Percentiles rank a stretch among this genome's conserved stretches.
Evolutionary conservation across 1,140 invertebrate genomes (phyloP).

Genomic region (Micrasema longulum): DNA sequence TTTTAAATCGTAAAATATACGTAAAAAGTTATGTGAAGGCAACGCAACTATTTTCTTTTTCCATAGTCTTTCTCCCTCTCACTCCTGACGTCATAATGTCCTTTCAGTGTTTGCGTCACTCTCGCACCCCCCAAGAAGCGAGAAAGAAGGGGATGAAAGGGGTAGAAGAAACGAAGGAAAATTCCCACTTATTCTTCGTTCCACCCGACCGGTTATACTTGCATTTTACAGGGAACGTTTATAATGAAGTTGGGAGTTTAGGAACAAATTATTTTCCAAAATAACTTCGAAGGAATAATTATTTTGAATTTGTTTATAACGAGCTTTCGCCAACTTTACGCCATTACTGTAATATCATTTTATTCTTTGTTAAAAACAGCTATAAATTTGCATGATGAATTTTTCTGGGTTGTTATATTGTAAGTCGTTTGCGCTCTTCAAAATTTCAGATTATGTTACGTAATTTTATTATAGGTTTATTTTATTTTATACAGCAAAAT

Average conservation of each 20-base stretch:
- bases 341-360: too few species aligned
- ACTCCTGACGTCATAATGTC: conserved; percentile 34
- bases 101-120: conserved; percentile 36
- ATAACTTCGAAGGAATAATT: conserved; percentile 11
- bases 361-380: too few species aligned
- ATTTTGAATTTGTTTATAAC: conserved; percentile 26
- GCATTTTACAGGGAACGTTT: conserved; percentile 20
- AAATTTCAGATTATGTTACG: too few species aligned
- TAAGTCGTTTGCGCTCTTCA: too few species aligned
- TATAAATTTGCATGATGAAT: too few species aligned
- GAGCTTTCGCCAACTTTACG: conserved; percentile 5
- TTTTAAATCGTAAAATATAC: too few species aligned
- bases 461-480: too few species aligned
- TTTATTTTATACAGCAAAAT: too few species aligned
- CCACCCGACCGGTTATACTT: conserved; percentile 4
- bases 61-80: conserved; percentile 20
- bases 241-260: conserved; percentile 30
- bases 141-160: background rate
- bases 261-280: conserved; percentile 33
- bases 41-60: conserved; percentile 2
- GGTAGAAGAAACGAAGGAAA: conserved; percentile 17
- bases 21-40: conserved; percentile 7
- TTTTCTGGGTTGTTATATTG: too few species aligned
- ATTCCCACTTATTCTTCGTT: conserved; percentile 25
- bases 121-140: conserved; percentile 7